Conservation (phyloP, 2,113 vertebrate species). For the Crocuta crocuta region DNA sequence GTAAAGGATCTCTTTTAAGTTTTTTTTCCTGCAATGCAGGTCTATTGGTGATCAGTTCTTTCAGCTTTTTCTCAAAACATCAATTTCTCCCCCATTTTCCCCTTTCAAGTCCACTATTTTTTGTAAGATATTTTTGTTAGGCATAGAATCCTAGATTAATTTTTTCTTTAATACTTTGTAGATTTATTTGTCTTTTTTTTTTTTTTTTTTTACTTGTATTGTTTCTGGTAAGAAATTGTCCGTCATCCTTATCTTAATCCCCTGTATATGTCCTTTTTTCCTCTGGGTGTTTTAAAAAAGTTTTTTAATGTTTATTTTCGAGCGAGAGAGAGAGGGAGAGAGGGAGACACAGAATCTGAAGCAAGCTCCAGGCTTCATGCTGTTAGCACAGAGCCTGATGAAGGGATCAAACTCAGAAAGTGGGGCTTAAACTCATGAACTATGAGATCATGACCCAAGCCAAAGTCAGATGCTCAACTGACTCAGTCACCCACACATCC, state of each 20-base stretch:
- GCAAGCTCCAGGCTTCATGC: no score
- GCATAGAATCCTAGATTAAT: conserved; percentile 13
- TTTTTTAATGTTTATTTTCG: no score
- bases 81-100: background rate
- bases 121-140: conserved; percentile 27
- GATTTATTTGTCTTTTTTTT: background rate
- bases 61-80: background rate
- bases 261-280: background rate
- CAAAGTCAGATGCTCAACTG: no score
- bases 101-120: background rate
- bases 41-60: conserved; percentile 18
- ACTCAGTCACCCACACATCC: no score
- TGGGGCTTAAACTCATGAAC: no score
- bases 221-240: background rate
- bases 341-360: no score
- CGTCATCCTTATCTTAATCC: background rate
- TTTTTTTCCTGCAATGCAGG: background rate
- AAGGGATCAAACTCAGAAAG: no score
- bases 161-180: conserved; percentile 30
- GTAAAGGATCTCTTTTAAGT: conserved; percentile 10
- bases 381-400: no score
- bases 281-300: background rate
- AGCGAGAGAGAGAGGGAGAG: no score
- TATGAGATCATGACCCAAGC: no score
- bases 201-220: background rate